Conservation (phyloP, 1,140 invertebrate species). For the Lerema accius region DNA sequence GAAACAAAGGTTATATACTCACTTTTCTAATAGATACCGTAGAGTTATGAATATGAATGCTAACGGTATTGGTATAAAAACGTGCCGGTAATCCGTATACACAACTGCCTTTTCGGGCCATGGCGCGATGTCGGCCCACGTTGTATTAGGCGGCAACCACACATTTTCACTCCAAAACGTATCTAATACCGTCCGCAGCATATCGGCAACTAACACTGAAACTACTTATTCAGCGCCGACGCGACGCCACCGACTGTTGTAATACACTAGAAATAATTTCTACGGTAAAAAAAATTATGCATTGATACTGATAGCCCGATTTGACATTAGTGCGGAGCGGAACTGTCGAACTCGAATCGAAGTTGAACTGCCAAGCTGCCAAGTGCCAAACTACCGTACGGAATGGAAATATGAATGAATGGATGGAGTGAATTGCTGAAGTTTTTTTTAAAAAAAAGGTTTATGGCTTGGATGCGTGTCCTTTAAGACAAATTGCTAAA, state of each 20-base stretch:
- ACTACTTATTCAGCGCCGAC: slow-evolving; percentile 23
- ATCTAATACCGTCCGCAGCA: slow-evolving; percentile 73
- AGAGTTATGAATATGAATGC: slow-evolving; percentile 90
- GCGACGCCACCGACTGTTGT: slow-evolving; percentile 18
- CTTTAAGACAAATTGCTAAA: too few species aligned
- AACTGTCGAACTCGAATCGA: too few species aligned
- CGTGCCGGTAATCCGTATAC: slow-evolving; percentile 92
- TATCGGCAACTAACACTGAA: slow-evolving; percentile 45
- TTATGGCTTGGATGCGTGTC: too few species aligned
- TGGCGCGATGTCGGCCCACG: slow-evolving; percentile 92
- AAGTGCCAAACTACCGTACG: too few species aligned
- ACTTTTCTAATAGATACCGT: slow-evolving; percentile 93
- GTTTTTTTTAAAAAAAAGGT: too few species aligned
- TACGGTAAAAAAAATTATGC: slow-evolving; percentile 25
- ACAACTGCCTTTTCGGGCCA: slow-evolving; percentile 89
- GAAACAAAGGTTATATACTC: slow-evolving; percentile 62
- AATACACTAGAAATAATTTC: slow-evolving; percentile 34
- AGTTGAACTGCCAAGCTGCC: too few species aligned
- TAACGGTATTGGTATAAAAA: slow-evolving; percentile 92
- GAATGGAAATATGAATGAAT: too few species aligned
- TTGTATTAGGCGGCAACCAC: slow-evolving; percentile 95
- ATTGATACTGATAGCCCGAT: slow-evolving; percentile 31
- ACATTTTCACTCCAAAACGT: slow-evolving; percentile 92
- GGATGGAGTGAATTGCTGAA: too few species aligned
- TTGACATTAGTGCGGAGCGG: too few species aligned